Evolutionary conservation across 2,113 vertebrate genomes (phyloP), one percentile per base, ranked within the genome.

Genomic region (Peromyscus leucopus): DNA sequence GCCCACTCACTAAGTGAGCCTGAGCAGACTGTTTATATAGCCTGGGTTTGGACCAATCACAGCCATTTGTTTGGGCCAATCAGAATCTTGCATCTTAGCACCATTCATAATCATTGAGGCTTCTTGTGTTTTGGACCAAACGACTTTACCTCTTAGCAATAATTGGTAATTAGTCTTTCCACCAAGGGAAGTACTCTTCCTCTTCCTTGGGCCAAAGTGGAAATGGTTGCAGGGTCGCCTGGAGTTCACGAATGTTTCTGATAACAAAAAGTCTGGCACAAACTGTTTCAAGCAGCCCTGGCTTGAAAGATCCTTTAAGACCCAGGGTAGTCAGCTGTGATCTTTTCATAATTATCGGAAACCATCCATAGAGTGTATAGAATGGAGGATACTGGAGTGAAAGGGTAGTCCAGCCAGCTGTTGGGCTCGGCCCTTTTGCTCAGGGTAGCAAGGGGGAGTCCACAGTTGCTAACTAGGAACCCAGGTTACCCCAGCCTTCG

Each of bases 341-440:
- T 57, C 51, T 72, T 57, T 10, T 48, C 67, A 26, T n/a, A 87
- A 24, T 71, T n/a, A 22, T 28, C 67, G 10, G 33, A 72, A 55
- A 55, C 33, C 6, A 55, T 71, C 48, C 42, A 7, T 5, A n/a
- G 36, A 28, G 67, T 28, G 13, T 17, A 6, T 16, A 39, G 26
- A 36, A 16, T 1, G 33, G 51, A 6, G 36, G 36, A 21, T 74
- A 51, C 24, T 0, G 7, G 24, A 28, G 15, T 36, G 4, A 1
- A 21, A 33, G 12, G 15, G 7, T 16, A 74, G 36, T 74, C 24
- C 21, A 1, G 22, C 0, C 0, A 9, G 33, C 22, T 39, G 69
- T 57, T 89, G 74, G 22, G 5, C 22, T 11, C 8, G 7, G 51
- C 57, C 36, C 36, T 19, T 85, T 28, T 59, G 48, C 15, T 42